Evolutionary conservation across 1,140 invertebrate genomes (phyloP), one percentile per base, ranked within the genome.

Genomic region (Drosophila teissieri): DNA sequence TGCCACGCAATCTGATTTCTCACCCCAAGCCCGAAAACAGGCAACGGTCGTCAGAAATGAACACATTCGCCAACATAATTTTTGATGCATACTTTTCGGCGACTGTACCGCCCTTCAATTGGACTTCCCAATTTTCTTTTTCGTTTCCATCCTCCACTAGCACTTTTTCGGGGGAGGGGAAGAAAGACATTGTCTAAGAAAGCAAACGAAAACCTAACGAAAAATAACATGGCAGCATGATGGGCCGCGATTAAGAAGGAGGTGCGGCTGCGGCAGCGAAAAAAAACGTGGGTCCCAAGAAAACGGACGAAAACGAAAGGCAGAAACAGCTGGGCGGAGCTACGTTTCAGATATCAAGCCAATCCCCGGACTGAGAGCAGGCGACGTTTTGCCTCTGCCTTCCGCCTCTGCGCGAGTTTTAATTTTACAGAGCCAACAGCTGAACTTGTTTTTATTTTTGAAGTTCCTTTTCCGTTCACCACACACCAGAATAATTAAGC

Each of bases 281-380:
- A 84, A 31, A 82, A 84, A 84, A 76, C 36, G 51, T 77, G 53
- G 45, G 67, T 48, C 55, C 40, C 62, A 85, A 80, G 77, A 85
- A 83, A 83, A 81, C 58, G 62, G 54, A 70, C 40, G 61, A 62
- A 46, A 42, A 75, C 46, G 76, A 76, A 80, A 65, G 45, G 40
- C 68, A 52, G 54, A 80, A 73, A 65, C 63, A 73, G 58, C 75
- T 72, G 76, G 81, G 81, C 81, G 81, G 81, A 80, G 81, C 81
- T 80, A 78, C 72, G 58, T 65, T 70, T 49, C 48, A 58, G 37
- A 52, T 60, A 72, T 55, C 72, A 84, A 63, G 77, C 81, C 81
- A 84, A 84, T 84, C 81, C 80, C 67, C 67, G 36, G 60, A 69
- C 58, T 62, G 55, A 62, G 40, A 65, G 55, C 52, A 54, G 54